A percentile compares a stretch with the other conserved stretches of the same genome.
Conservation (phyloP, 92 coral and sea anemone genomes). For the Epizoanthus illoricatus region DNA sequence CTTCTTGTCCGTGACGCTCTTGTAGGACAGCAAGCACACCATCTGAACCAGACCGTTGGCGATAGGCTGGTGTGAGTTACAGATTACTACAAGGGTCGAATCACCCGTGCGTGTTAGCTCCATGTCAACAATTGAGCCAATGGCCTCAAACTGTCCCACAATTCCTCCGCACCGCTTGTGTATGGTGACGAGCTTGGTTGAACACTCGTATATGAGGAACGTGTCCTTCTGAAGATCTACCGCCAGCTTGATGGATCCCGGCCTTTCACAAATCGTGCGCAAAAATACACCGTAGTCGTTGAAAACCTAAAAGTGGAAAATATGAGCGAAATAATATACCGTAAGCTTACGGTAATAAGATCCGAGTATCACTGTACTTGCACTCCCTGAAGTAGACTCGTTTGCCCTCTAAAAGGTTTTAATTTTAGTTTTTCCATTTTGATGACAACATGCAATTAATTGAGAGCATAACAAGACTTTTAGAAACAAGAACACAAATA, state of each 20-base stretch:
- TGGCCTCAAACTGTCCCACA: conserved; percentile 23
- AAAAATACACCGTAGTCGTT: background rate
- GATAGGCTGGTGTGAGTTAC: conserved; percentile 20
- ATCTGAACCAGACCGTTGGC: conserved; percentile 8
- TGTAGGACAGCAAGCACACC: background rate
- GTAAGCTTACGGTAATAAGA: too few relatives aligned
- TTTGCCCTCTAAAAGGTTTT: too few relatives aligned
- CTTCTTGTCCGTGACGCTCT: background rate
- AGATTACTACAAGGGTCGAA: background rate
- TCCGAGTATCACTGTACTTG: too few relatives aligned
- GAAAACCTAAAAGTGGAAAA: background rate
- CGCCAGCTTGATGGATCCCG: conserved; percentile 4
- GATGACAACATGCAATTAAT: too few relatives aligned
- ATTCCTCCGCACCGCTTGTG: conserved; percentile 10
- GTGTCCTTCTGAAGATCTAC: background rate
- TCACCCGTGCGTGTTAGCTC: conserved; percentile 4
- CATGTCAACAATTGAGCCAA: conserved; percentile 7
- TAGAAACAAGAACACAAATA: too few relatives aligned
- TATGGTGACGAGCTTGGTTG: background rate
- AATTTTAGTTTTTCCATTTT: too few relatives aligned
- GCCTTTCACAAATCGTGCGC: conserved; percentile 10
- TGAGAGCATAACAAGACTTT: too few relatives aligned
- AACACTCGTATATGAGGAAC: conserved; percentile 11
- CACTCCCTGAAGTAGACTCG: too few relatives aligned
- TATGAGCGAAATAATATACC: conserved; percentile 7